Conservation (phyloP, 2,113 vertebrate genomes). For the Typhlomys cinereus region DNA sequence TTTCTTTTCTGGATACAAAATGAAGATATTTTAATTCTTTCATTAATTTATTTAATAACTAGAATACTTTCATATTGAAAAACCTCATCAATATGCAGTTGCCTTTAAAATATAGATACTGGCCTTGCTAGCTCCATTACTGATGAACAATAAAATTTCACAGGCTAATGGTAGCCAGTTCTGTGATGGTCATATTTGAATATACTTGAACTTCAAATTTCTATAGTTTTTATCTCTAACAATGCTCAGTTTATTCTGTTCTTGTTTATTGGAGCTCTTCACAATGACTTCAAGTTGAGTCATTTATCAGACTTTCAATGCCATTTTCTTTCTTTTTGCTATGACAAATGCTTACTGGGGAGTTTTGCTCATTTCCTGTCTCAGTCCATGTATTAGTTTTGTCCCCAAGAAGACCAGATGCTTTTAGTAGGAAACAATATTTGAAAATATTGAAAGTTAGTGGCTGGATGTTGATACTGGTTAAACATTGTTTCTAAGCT, state of each 20-base stretch:
- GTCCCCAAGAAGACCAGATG: not conserved
- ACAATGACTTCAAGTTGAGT: not conserved
- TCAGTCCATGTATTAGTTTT: not conserved
- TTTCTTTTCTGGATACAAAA: not conserved
- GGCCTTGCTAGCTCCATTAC: not conserved
- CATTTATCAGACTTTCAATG: not conserved
- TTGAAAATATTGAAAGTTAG: not conserved
- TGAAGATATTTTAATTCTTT: not conserved
- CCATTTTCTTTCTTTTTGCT: not conserved
- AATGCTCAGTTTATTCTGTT: not conserved
- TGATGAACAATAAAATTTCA: constrained; percentile 4
- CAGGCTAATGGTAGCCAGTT: not conserved
- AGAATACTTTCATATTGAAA: not conserved
- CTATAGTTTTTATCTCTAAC: not conserved
- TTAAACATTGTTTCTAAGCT: not conserved
- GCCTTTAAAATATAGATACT: not conserved
- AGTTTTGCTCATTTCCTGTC: not conserved
- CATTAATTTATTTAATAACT: not conserved
- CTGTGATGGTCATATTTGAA: not conserved
- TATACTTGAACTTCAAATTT: not conserved
- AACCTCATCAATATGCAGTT: constrained; percentile 49
- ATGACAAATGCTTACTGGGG: not conserved
- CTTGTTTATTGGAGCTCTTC: not conserved
- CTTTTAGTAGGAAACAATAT: not conserved
- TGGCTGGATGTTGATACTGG: not conserved